phyloP scores from a whole-genome alignment of 2,113 vertebrate genomes.

The Tragelaphus strepsiceros region DNA sequence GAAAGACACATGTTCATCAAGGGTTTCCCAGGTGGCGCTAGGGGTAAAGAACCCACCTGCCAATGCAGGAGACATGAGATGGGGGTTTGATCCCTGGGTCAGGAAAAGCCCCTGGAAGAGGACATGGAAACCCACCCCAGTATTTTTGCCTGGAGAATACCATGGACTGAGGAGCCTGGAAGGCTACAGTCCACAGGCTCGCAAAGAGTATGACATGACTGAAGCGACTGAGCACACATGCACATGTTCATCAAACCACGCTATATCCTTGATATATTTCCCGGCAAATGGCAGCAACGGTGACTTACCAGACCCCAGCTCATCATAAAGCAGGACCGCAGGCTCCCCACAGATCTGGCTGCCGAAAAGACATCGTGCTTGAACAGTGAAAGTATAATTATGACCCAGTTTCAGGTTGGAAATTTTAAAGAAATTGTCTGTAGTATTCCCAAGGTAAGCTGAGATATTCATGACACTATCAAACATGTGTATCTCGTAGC shows the following conservation, averaged over 20 bases:
- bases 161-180: not conserved
- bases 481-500: slow-evolving; percentile 92
- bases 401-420: slow-evolving; percentile 90
- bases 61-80: not conserved
- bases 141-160: not conserved
- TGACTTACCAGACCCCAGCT: slow-evolving; percentile 81
- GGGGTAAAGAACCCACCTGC: not conserved
- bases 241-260: not conserved
- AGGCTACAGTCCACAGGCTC: not conserved
- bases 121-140: not conserved
- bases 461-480: slow-evolving; percentile 90
- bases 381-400: slow-evolving; percentile 95
- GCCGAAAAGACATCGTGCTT: slow-evolving; percentile 89
- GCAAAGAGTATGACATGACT: not conserved
- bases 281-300: not conserved
- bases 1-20: not conserved
- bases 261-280: not conserved
- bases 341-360: slow-evolving; percentile 94
- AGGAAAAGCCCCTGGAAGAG: not conserved
- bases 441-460: slow-evolving; percentile 91
- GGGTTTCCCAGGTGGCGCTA: not conserved
- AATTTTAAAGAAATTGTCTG: slow-evolving; percentile 93
- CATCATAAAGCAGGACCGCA: slow-evolving; percentile 88
- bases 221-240: not conserved
- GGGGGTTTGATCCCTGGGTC: fast-evolving